Evolutionary conservation across 2,797 vertebrate species (phyloP), one percentile per base, ranked within the genome.

Genomic region (Caiman crocodilus): DNA sequence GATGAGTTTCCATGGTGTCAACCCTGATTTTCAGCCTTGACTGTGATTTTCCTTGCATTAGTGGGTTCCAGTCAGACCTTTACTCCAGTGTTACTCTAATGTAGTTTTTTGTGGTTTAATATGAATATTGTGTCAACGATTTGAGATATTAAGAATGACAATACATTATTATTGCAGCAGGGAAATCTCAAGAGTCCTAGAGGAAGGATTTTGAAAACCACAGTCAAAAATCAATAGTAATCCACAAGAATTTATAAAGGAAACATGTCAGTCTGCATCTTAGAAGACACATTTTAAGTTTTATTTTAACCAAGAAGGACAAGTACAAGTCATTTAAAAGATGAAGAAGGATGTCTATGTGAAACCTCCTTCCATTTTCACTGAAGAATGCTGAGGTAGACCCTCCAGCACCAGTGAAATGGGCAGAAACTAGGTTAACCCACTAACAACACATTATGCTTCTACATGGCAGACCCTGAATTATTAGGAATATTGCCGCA

Each of bases 181-280:
- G 96, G 94, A 97, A 98, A 94, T 96, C 98, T 96, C 95, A 96
- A 89, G 98, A 97, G 97, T 95, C 97, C 96, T 85, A 97, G 97
- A 98, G 98, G 98, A 97, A 98, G 98, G 97, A 98, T 98, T 99
- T 99, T 92, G 94, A 98, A 99, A 98, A 98, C 98, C 98, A 97
- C 98, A 98, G 95, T 97, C 97, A 98, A 98, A 98, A 99, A 99
- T 99, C 99, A 99, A 99, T 99, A 99, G 98, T 98, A 98, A 98
- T 98, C 98, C 97, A 96, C 97, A 97, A 97, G 97, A 98, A 98
- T 98, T 97, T 97, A 97, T 98, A 98, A 98, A 98, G 98, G 98
- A 97, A 98, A 98, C 69, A 82, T 92, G 98, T 98, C 98, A 98
- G 97, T 85, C 96, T 96, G 88, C 95, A 98, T 98, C 98, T 98